Percentiles rank a stretch among this genome's conserved stretches.
Evolutionary conservation across 1,140 invertebrate species (phyloP).

Genomic region (Formica exsecta): DNA sequence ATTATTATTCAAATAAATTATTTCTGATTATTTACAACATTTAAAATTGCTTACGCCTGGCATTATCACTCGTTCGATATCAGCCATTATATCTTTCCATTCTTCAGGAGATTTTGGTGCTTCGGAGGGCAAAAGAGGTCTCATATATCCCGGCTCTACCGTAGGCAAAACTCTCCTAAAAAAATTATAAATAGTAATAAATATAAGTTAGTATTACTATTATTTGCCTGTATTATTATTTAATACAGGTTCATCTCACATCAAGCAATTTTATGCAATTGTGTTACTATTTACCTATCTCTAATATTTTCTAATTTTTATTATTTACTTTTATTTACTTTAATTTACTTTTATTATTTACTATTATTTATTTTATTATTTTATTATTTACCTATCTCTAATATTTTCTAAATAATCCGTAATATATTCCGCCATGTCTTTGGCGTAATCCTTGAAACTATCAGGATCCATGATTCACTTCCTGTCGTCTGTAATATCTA

Average conservation of each 20-base stretch:
- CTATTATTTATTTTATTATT: no score
- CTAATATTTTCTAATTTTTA: slow-evolving; percentile 91
- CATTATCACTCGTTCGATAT: slow-evolving; percentile 98
- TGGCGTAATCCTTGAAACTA: slow-evolving; percentile 92
- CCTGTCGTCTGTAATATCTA: slow-evolving; percentile 27
- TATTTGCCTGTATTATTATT: not conserved
- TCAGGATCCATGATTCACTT: slow-evolving; percentile 90
- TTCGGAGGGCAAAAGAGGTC: slow-evolving; percentile 92
- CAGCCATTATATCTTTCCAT: slow-evolving; percentile 96
- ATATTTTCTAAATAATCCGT: slow-evolving; percentile 95
- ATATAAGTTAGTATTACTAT: not conserved
- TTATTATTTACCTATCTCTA: slow-evolving; percentile 90
- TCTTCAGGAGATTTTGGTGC: slow-evolving; percentile 94
- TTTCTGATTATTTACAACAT: not conserved
- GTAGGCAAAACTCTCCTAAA: slow-evolving; percentile 92
- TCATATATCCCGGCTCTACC: slow-evolving; percentile 94
- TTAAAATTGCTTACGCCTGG: slow-evolving; percentile 90
- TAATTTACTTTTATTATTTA: no score
- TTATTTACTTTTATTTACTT: no score
- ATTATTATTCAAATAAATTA: not conserved
- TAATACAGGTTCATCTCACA: not conserved
- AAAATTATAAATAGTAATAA: slow-evolving; percentile 55
- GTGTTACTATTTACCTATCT: slow-evolving; percentile 89
- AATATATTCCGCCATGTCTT: slow-evolving; percentile 93
- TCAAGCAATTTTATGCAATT: not conserved